Evolutionary conservation across 2,797 vertebrate genomes (phyloP).

Genomic region (Coccyzus lansbergi): DNA sequence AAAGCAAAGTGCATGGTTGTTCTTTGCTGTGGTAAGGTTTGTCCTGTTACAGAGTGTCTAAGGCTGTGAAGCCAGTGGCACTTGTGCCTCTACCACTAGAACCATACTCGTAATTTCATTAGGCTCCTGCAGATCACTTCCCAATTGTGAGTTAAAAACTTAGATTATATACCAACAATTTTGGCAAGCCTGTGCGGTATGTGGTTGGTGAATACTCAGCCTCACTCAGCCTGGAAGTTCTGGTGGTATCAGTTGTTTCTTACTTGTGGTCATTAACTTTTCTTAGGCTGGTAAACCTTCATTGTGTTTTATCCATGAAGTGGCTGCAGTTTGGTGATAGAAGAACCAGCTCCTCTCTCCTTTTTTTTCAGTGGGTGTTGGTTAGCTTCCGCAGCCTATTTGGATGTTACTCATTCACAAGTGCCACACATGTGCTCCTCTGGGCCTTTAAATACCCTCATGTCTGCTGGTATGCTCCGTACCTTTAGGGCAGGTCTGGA

Average conservation of each 20-base stretch:
- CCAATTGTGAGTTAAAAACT: background rate
- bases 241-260: background rate
- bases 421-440: slow-evolving; percentile 4
- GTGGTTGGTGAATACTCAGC: rapidly evolving
- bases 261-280: background rate
- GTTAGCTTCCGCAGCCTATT: background rate
- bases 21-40: background rate
- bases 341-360: background rate
- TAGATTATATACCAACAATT: background rate
- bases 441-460: slow-evolving; percentile 32
- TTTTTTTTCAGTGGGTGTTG: background rate
- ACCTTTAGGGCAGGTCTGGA: slow-evolving; percentile 56
- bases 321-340: background rate
- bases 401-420: slow-evolving; percentile 12
- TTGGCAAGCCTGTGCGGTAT: rapidly evolving
- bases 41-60: background rate
- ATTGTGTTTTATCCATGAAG: background rate
- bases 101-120: background rate
- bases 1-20: background rate
- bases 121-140: background rate
- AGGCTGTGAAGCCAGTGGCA: background rate
- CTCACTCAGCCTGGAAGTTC: background rate
- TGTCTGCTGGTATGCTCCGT: background rate
- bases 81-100: background rate
- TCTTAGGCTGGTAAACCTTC: background rate